Percentiles rank a stretch among this genome's conserved stretches.
These are phyloP conservation scores for Rhopilema esculentum DNA, from an alignment of 30 jellyfish, hydroid and myxozoan species.

Conservation along the genomic window DNA sequence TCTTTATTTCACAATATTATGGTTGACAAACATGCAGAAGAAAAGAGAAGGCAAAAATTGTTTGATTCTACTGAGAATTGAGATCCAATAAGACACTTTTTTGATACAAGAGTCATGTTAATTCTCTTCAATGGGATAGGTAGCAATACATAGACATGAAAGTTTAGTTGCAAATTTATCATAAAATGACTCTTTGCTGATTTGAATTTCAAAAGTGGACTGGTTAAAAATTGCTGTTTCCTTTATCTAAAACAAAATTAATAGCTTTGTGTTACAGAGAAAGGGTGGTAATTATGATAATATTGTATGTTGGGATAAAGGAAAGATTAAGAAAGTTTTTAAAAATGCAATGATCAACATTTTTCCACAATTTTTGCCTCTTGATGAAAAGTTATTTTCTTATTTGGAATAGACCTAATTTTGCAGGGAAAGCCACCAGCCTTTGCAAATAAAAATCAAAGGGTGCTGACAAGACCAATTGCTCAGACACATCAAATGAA, in stretches of 20 bases:
- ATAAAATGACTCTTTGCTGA: neutral
- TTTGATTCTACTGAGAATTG: neutral
- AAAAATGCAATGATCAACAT: neutral
- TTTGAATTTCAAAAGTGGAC: slow-evolving; percentile 18
- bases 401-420: too few relatives aligned
- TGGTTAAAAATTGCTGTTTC: slow-evolving; percentile 55
- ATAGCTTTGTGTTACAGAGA: neutral
- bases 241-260: slow-evolving; percentile 13
- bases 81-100: too few relatives aligned
- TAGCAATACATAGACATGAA: neutral
- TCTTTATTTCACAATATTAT: too few relatives aligned
- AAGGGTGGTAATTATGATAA: too few relatives aligned
- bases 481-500: too few relatives aligned
- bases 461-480: too few relatives aligned
- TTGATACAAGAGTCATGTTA: neutral
- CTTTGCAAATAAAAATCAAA: too few relatives aligned
- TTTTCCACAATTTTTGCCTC: too few relatives aligned
- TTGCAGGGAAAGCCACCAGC: too few relatives aligned
- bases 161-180: neutral
- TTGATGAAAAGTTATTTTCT: too few relatives aligned
- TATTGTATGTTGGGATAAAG: too few relatives aligned
- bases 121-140: slow-evolving; percentile 21
- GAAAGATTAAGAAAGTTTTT: neutral
- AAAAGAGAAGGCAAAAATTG: neutral
- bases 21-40: too few relatives aligned